A percentile compares a stretch with the other conserved stretches of the same genome.
phyloP scores from a whole-genome alignment of 2,888 invertebrate species.

The Eupithecia centaureata region DNA sequence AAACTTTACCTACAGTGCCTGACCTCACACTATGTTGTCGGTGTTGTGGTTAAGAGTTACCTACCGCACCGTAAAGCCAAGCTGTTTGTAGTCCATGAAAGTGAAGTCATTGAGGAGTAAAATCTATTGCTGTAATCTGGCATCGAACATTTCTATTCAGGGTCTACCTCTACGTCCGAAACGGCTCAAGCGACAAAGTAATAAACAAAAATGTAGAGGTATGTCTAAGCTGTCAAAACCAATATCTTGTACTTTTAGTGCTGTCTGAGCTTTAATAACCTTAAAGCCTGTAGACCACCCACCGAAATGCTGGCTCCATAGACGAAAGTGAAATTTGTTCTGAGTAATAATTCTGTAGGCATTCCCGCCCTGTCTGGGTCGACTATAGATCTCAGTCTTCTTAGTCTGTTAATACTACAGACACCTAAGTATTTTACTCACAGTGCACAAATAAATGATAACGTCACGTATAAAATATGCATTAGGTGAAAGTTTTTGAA shows the following conservation, averaged over 20 bases:
- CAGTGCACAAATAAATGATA: background rate
- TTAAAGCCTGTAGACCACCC: slow-evolving; percentile 50
- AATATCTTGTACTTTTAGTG: background rate
- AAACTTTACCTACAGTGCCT: background rate
- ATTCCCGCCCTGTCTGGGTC: slow-evolving; percentile 46
- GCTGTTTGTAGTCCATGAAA: background rate
- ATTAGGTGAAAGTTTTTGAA: too few species aligned
- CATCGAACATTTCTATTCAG: background rate
- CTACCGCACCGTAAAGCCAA: slow-evolving; percentile 3
- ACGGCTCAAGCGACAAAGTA: background rate
- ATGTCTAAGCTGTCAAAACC: background rate
- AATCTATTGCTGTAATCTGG: background rate
- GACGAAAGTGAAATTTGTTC: slow-evolving; percentile 45
- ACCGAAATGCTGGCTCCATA: slow-evolving; percentile 30
- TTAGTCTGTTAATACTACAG: background rate
- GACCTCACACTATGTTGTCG: background rate
- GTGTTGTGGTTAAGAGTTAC: background rate
- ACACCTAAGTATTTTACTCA: background rate
- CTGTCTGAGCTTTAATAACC: background rate
- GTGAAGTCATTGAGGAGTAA: background rate
- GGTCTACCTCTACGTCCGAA: background rate
- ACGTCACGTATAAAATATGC: too few species aligned
- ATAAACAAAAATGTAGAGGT: slow-evolving; percentile 1
- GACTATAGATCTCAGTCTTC: background rate
- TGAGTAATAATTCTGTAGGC: slow-evolving; percentile 54